These are phyloP conservation scores for Turritopsis rubra DNA, from an alignment of 30 jellyfish, hydroid and myxozoan genomes.

Conservation along the genomic window DNA sequence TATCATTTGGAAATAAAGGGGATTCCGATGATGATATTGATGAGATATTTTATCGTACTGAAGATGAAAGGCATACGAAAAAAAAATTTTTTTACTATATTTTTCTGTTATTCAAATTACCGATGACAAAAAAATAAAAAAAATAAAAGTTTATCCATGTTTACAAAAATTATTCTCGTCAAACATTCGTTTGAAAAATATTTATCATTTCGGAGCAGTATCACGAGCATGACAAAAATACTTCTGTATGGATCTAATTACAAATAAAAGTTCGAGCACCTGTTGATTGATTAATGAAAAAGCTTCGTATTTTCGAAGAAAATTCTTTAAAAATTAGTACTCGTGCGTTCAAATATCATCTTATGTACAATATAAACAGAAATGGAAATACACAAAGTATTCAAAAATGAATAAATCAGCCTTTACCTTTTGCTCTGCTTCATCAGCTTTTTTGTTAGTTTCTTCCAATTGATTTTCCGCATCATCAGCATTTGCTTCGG, in stretches of 20 bases:
- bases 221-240: too few relatives aligned
- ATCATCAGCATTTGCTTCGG: slow-evolving; percentile 17
- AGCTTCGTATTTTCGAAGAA: background rate
- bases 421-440: slow-evolving; percentile 24
- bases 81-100: too few relatives aligned
- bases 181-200: too few relatives aligned
- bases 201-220: too few relatives aligned
- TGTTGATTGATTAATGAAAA: background rate
- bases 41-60: too few relatives aligned
- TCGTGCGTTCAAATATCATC: background rate
- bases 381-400: background rate
- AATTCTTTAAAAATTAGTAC: background rate
- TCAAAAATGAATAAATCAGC: background rate
- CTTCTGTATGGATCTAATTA: background rate
- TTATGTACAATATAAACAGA: background rate
- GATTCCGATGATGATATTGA: too few relatives aligned
- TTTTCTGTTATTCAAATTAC: too few relatives aligned
- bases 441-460: slow-evolving; percentile 32
- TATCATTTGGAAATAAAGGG: too few relatives aligned
- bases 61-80: too few relatives aligned
- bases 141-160: too few relatives aligned
- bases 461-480: slow-evolving; percentile 21
- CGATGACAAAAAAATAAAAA: too few relatives aligned
- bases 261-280: background rate
- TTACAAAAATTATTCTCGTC: too few relatives aligned